Percentiles rank a stretch among this genome's conserved stretches.
phyloP scores from a whole-genome alignment of 2,888 invertebrate genomes.

The Maniola hyperantus region DNA sequence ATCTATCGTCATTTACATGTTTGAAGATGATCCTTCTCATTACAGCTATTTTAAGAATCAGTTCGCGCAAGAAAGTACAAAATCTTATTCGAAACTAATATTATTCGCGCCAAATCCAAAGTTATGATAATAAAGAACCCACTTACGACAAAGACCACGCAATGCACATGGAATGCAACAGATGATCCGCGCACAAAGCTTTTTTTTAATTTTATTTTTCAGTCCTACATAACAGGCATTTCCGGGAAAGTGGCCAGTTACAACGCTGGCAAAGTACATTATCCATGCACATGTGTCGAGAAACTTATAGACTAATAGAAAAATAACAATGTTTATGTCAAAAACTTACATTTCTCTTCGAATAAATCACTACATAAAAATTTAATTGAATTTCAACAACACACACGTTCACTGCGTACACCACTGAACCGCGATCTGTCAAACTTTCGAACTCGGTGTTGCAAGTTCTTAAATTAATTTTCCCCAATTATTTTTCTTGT shows the following conservation, averaged over 20 bases:
- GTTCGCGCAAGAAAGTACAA: constrained; percentile 47
- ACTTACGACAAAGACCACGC: constrained; percentile 60
- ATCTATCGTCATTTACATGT: constrained; percentile 59
- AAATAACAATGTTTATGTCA: constrained; percentile 58
- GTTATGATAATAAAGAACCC: constrained; percentile 47
- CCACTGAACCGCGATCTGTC: constrained; percentile 74
- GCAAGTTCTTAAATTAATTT: constrained; percentile 43
- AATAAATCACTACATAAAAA: constrained; percentile 71
- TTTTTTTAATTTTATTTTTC: constrained; percentile 67
- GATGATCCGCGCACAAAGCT: constrained; percentile 70
- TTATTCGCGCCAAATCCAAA: constrained; percentile 63
- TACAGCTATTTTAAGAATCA: constrained; percentile 65
- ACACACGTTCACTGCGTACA: constrained; percentile 75
- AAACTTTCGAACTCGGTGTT: constrained; percentile 51
- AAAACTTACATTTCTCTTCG: constrained; percentile 65
- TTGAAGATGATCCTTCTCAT: constrained; percentile 51
- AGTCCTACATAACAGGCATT: constrained; percentile 60
- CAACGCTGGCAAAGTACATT: constrained; percentile 31
- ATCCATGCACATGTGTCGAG: constrained; percentile 28
- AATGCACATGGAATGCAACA: constrained; percentile 72
- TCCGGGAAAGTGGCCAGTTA: constrained; percentile 57
- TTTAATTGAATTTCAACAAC: constrained; percentile 59
- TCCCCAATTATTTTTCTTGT: constrained; percentile 9
- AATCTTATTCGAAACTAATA: constrained; percentile 37
- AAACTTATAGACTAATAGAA: constrained; percentile 42